Evolutionary conservation across 2,797 vertebrate species (phyloP).

Genomic region (Liparis tanakae): DNA sequence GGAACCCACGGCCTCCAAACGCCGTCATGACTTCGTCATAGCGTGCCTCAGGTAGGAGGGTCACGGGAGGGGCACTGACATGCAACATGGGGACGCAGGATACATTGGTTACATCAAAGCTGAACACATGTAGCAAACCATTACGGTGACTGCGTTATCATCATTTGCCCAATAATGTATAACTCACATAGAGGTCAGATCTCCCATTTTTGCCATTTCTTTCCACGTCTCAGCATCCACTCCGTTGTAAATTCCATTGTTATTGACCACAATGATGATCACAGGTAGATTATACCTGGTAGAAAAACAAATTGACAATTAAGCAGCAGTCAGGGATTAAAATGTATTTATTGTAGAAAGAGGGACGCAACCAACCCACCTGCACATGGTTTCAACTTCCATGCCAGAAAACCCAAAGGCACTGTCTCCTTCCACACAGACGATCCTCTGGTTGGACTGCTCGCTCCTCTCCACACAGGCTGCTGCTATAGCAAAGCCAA

Average conservation of each 20-base stretch:
- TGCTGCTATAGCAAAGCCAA: conserved; percentile 95
- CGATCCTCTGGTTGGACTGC: conserved; percentile 77
- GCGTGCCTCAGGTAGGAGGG: conserved; percentile 90
- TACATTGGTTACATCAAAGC: background rate
- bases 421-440: conserved; percentile 97
- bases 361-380: conserved; percentile 74
- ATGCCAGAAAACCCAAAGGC: conserved; percentile 98
- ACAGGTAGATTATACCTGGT: conserved; percentile 92
- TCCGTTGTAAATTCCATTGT: conserved; percentile 97
- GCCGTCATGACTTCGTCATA: conserved; percentile 93
- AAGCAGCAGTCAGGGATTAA: background rate
- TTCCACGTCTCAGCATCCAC: conserved; percentile 89
- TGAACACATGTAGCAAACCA: background rate
- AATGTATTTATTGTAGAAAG: background rate
- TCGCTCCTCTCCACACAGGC: conserved; percentile 84
- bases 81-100: conserved; percentile 6
- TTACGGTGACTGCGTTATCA: background rate
- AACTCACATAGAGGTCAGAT: conserved; percentile 87
- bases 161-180: background rate
- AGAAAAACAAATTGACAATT: background rate
- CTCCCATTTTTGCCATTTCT: conserved; percentile 85
- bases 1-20: conserved; percentile 92
- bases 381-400: conserved; percentile 98
- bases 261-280: conserved; percentile 94
- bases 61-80: conserved; percentile 88